These are phyloP conservation scores for Calameuta idolon DNA, from an alignment of 2,888 invertebrate genomes.

Conservation along the genomic window DNA sequence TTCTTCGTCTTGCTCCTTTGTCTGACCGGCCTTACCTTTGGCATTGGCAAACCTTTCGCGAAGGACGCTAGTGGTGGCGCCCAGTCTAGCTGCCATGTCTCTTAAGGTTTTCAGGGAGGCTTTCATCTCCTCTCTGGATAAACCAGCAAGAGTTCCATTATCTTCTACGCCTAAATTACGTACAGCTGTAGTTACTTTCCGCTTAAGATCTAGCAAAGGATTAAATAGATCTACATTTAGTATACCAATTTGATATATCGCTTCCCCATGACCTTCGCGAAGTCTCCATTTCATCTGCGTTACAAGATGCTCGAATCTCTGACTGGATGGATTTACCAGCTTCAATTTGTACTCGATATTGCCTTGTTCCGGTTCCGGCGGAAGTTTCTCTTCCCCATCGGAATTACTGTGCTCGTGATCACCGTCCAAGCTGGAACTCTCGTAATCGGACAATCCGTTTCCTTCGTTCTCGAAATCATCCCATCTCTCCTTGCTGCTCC, in stretches of 20 bases:
- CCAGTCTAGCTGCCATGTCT: constrained; percentile 89
- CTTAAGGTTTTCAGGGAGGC: constrained; percentile 86
- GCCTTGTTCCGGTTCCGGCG: constrained; percentile 93
- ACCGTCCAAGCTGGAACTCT: constrained; percentile 67
- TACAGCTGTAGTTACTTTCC: background rate
- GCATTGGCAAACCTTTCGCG: constrained; percentile 73
- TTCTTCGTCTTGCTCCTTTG: constrained; percentile 41
- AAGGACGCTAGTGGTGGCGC: constrained; percentile 83
- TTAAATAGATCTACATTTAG: background rate
- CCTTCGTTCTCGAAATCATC: constrained; percentile 67
- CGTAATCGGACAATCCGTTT: constrained; percentile 60
- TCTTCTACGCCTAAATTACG: constrained; percentile 79
- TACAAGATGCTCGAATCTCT: constrained; percentile 94
- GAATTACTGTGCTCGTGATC: constrained; percentile 65
- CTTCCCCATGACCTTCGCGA: constrained; percentile 95
- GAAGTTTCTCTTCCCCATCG: constrained; percentile 74
- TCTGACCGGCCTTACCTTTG: constrained; percentile 42
- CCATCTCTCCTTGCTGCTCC: constrained; percentile 68
- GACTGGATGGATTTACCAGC: constrained; percentile 90
- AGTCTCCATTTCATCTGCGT: constrained; percentile 99
- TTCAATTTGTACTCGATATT: constrained; percentile 98
- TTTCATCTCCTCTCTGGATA: constrained; percentile 86
- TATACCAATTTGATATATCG: constrained; percentile 92
- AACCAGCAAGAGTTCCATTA: constrained; percentile 87
- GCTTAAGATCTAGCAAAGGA: background rate